These are phyloP conservation scores for Polypterus senegalus DNA, from an alignment of 2,113 vertebrate genomes.

Conservation along the genomic window DNA sequence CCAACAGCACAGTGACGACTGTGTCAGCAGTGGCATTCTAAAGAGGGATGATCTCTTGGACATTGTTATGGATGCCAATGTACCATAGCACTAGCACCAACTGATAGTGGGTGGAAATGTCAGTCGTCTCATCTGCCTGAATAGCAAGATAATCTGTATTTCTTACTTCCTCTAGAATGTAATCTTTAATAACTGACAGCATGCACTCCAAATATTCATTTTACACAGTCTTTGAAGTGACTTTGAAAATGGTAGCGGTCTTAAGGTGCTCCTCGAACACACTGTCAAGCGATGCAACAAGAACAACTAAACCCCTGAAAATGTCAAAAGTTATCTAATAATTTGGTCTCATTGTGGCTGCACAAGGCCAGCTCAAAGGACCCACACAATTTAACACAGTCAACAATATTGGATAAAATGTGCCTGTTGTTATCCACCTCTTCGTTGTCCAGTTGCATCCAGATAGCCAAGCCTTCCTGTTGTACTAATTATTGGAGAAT, in stretches of 20 bases:
- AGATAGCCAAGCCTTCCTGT: no score
- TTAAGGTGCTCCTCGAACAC: not conserved
- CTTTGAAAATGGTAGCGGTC: not conserved
- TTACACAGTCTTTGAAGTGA: not conserved
- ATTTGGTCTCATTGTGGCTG: not conserved
- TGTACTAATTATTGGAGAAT: no score
- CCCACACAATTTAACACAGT: slow-evolving; percentile 3
- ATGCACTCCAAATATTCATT: not conserved
- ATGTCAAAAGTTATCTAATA: not conserved
- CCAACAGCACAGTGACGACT: no score
- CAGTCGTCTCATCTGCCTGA: not conserved
- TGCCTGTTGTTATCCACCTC: slow-evolving; percentile 3
- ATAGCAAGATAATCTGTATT: not conserved
- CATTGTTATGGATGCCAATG: not conserved
- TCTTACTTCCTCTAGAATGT: slow-evolving; percentile 2
- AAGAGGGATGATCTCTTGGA: no score
- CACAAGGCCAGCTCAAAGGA: slow-evolving; percentile 3
- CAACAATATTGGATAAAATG: slow-evolving; percentile 1
- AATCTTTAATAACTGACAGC: not conserved
- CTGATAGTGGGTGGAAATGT: not conserved
- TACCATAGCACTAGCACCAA: not conserved
- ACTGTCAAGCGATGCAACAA: not conserved
- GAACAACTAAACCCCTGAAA: not conserved
- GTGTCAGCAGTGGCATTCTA: no score
- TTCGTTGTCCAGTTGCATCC: not conserved